These are phyloP conservation scores for Brachyalestes nurse DNA, from an alignment of 2,797 vertebrate genomes.

Conservation along the genomic window DNA sequence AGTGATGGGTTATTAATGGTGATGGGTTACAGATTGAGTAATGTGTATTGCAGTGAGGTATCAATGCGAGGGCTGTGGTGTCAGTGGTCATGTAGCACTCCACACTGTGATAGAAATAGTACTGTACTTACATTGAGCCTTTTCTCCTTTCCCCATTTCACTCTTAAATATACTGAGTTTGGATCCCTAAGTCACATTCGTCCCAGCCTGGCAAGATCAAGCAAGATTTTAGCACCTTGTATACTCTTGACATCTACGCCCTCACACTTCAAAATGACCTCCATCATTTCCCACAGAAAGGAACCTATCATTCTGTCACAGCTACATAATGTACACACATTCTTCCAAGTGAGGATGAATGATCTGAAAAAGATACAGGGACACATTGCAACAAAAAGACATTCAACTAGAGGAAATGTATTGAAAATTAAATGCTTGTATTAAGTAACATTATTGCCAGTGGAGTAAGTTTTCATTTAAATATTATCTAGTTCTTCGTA, in stretches of 20 bases:
- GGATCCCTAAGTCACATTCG: constrained; percentile 13
- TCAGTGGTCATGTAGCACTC: neutral
- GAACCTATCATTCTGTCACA: neutral
- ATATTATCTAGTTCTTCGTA: too few species aligned
- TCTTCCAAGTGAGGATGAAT: too few species aligned
- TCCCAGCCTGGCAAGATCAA: neutral
- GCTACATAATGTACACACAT: neutral
- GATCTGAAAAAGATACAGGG: too few species aligned
- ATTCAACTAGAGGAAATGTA: too few species aligned
- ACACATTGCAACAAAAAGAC: too few species aligned
- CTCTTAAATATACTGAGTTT: constrained; percentile 15
- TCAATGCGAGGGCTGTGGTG: neutral
- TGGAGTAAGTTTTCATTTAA: too few species aligned
- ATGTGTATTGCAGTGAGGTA: neutral
- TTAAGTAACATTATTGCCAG: too few species aligned
- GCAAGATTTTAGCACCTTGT: constrained; percentile 4
- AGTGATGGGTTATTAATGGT: too few species aligned
- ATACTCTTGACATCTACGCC: constrained; percentile 9
- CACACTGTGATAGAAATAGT: neutral
- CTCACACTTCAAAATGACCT: constrained; percentile 20
- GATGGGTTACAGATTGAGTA: neutral
- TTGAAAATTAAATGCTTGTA: too few species aligned
- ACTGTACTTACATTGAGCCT: neutral
- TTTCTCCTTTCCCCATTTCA: constrained; percentile 21
- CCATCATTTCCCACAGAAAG: neutral